phyloP scores from a whole-genome alignment of 2,888 invertebrate genomes.

The Volucella inflata region DNA sequence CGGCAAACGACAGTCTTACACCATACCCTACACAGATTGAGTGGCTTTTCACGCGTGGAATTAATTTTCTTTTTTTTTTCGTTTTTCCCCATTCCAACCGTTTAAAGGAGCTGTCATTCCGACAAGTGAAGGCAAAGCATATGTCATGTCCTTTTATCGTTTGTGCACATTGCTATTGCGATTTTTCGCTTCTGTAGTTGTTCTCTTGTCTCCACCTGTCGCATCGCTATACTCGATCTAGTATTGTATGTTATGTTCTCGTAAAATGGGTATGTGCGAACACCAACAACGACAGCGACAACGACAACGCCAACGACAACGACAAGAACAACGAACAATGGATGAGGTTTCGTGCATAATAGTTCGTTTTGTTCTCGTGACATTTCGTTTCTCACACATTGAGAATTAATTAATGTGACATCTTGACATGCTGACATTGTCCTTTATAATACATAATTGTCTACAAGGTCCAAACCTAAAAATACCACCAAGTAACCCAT shows the following conservation, averaged over 20 bases:
- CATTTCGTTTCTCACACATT: slow-evolving; percentile 60
- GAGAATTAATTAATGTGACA: slow-evolving; percentile 69
- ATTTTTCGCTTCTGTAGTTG: slow-evolving; percentile 11
- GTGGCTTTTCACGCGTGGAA: slow-evolving; percentile 54
- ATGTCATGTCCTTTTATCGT: slow-evolving; percentile 49
- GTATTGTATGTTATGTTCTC: neutral
- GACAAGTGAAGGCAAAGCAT: slow-evolving; percentile 48
- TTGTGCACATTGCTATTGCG: slow-evolving; percentile 36
- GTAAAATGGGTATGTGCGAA: neutral
- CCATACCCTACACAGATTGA: slow-evolving; percentile 16
- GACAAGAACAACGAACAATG: neutral
- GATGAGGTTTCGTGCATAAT: slow-evolving; percentile 50
- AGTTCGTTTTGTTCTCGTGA: slow-evolving; percentile 65
- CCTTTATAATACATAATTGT: slow-evolving; percentile 43
- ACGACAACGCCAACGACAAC: too few relatives aligned
- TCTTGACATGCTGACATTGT: slow-evolving; percentile 60
- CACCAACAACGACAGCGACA: neutral
- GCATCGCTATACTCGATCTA: slow-evolving; percentile 13
- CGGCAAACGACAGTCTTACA: slow-evolving; percentile 30
- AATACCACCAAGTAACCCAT: neutral
- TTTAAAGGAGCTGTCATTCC: slow-evolving; percentile 48
- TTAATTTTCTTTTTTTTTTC: slow-evolving; percentile 57
- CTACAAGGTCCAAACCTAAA: slow-evolving; percentile 41
- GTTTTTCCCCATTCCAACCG: slow-evolving; percentile 28
- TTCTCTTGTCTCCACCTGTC: slow-evolving; percentile 46